A percentile compares a stretch with the other conserved stretches of the same genome.
Evolutionary conservation across 1,140 invertebrate genomes (phyloP).

Genomic region (Aporrectodea caliginosa): DNA sequence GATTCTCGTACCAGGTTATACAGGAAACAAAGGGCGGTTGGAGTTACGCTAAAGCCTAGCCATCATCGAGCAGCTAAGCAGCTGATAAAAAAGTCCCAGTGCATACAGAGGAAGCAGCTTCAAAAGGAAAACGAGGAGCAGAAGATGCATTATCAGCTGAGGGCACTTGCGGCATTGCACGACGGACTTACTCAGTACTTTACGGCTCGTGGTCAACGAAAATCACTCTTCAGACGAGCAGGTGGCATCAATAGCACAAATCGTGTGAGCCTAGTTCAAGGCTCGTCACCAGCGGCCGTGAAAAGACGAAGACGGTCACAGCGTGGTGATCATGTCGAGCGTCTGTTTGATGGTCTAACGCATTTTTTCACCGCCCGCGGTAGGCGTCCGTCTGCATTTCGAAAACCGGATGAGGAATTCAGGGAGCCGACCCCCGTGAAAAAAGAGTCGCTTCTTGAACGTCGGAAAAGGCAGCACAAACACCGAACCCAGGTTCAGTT

Average conservation of each 20-base stretch:
- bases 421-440: too few relatives aligned
- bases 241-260: background rate
- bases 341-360: background rate
- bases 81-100: background rate
- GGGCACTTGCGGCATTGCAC: background rate
- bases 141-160: background rate
- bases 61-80: background rate
- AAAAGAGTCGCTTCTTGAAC: background rate
- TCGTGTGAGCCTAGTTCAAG: background rate
- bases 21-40: background rate
- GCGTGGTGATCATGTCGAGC: background rate
- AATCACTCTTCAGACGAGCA: background rate
- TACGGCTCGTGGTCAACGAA: background rate
- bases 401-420: background rate
- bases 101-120: background rate
- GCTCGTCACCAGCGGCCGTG: background rate
- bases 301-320: background rate
- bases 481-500: background rate
- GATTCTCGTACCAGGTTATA: background rate
- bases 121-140: background rate
- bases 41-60: background rate
- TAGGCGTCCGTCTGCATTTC: background rate
- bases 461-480: background rate
- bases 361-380: background rate
- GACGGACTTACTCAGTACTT: background rate